Evolutionary conservation across 2,113 vertebrate genomes (phyloP).

Genomic region (Chascanopsetta lugubris): DNA sequence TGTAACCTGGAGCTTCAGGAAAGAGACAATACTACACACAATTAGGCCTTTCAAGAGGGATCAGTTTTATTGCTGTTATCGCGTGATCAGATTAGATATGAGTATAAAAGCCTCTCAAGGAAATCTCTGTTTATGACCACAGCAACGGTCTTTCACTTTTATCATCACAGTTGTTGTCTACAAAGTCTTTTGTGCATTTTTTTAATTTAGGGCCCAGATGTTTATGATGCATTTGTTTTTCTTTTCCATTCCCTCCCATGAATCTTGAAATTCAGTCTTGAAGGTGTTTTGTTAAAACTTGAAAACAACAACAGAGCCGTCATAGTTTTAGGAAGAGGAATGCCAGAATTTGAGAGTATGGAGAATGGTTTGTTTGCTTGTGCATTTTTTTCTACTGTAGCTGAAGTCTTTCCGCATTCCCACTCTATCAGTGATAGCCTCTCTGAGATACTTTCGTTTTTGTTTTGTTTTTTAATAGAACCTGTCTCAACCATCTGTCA

Average conservation of each 20-base stretch:
- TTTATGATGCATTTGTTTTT: too few species aligned
- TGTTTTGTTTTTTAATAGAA: slow-evolving; percentile 16
- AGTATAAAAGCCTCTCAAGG: slow-evolving; percentile 17
- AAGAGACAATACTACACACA: slow-evolving; percentile 11
- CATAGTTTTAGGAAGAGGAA: not conserved
- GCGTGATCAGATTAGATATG: slow-evolving; percentile 25
- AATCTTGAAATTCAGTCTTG: too few species aligned
- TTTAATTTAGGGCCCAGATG: not conserved
- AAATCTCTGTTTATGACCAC: slow-evolving; percentile 15
- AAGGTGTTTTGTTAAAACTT: not conserved
- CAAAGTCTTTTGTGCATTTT: not conserved
- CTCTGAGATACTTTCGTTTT: slow-evolving; percentile 22
- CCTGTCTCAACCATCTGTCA: slow-evolving; percentile 21
- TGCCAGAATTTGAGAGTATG: slow-evolving; percentile 1
- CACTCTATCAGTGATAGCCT: slow-evolving; percentile 25
- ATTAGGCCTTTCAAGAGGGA: slow-evolving; percentile 6
- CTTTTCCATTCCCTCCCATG: too few species aligned
- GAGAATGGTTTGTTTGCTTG: not conserved
- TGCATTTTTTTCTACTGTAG: not conserved
- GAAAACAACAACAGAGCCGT: not conserved
- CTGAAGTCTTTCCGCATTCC: slow-evolving; percentile 20
- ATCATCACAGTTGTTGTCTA: not conserved
- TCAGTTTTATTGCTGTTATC: slow-evolving; percentile 20
- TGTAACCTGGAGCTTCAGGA: slow-evolving; percentile 23
- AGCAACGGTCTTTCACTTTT: slow-evolving; percentile 10